Evolutionary conservation across 2,797 vertebrate genomes (phyloP).

Genomic region (Takifugu ocellatus): DNA sequence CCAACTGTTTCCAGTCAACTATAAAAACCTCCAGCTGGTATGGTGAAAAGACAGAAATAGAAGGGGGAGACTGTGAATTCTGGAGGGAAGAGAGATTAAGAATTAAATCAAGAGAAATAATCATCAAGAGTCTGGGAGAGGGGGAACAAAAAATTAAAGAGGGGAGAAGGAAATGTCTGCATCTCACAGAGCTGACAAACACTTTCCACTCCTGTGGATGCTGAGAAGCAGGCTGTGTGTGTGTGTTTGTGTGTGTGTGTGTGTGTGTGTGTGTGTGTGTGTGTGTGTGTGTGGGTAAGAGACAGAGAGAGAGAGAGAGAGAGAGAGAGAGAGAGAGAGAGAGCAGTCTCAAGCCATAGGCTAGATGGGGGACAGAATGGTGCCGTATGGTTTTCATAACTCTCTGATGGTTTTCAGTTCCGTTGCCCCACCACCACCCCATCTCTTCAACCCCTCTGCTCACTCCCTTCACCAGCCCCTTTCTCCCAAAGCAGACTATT

Average conservation of each 20-base stretch:
- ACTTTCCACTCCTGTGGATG: slow-evolving; percentile 65
- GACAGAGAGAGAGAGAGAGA: too few species aligned
- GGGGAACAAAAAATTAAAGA: neutral
- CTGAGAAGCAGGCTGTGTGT: slow-evolving; percentile 34
- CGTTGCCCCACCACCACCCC: slow-evolving; percentile 1
- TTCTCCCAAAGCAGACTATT: slow-evolving; percentile 70
- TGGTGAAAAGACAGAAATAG: slow-evolving; percentile 6
- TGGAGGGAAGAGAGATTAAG: slow-evolving; percentile 1
- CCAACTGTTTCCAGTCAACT: slow-evolving; percentile 48
- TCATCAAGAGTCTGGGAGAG: neutral
- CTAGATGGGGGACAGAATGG: slow-evolving; percentile 48
- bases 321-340: too few species aligned
- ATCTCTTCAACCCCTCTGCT: slow-evolving; percentile 42
- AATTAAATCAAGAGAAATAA: neutral
- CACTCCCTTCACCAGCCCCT: slow-evolving; percentile 61
- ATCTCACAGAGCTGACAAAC: slow-evolving; percentile 55
- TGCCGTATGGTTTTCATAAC: slow-evolving; percentile 75
- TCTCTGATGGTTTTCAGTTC: slow-evolving; percentile 50
- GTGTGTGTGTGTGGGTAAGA: too few species aligned
- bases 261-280: neutral
- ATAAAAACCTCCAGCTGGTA: slow-evolving; percentile 54
- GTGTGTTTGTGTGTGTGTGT: slow-evolving; percentile 17
- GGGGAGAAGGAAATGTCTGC: slow-evolving; percentile 20
- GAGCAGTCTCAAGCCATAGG: slow-evolving; percentile 34
- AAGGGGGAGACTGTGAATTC: neutral